These are phyloP conservation scores for Drosophila buzzatii DNA, from an alignment of 2,888 invertebrate species.

Conservation along the genomic window DNA sequence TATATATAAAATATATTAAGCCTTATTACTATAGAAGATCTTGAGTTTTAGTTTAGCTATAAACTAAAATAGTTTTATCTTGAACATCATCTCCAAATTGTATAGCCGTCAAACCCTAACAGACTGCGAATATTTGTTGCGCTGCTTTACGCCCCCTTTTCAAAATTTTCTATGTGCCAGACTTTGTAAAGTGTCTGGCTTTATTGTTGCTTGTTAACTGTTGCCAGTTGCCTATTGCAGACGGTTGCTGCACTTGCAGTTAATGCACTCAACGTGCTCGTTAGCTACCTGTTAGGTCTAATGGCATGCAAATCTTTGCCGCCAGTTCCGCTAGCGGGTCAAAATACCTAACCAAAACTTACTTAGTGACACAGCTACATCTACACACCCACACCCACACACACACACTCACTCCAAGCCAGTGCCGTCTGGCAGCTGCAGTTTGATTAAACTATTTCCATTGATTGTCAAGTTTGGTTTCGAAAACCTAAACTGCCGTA, in stretches of 20 bases:
- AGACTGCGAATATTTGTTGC: background rate
- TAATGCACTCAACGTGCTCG: slow-evolving; percentile 61
- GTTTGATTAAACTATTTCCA: slow-evolving; percentile 69
- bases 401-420: background rate
- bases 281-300: slow-evolving; percentile 48
- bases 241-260: slow-evolving; percentile 48
- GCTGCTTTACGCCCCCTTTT: background rate
- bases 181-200: slow-evolving; percentile 56
- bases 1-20: too few relatives aligned
- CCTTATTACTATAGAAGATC: too few relatives aligned
- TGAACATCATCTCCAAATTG: background rate
- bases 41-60: too few relatives aligned
- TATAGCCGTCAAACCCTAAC: background rate
- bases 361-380: background rate
- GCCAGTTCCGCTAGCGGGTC: slow-evolving; percentile 52
- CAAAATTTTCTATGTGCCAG: slow-evolving; percentile 30
- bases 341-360: slow-evolving; percentile 23
- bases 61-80: background rate
- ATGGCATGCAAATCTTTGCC: slow-evolving; percentile 48
- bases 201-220: slow-evolving; percentile 18
- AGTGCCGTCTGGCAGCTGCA: slow-evolving; percentile 39
- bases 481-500: slow-evolving; percentile 61
- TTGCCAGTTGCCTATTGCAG: background rate
- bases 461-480: slow-evolving; percentile 60
- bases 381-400: background rate